Conservation (phyloP, 2,888 invertebrate genomes). For the Eilema depressum region DNA sequence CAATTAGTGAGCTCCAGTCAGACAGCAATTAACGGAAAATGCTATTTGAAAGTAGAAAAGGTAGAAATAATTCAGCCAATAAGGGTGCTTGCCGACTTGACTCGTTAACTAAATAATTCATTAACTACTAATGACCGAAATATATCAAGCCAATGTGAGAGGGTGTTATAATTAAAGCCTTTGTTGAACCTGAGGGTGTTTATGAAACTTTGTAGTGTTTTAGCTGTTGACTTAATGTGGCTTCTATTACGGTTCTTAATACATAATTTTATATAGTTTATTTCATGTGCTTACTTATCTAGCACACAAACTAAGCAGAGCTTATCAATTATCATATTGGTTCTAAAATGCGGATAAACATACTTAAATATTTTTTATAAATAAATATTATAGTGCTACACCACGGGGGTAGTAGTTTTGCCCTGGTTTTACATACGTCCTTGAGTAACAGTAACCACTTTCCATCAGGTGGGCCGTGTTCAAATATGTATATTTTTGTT, state of each 20-base stretch:
- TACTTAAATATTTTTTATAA: too few relatives aligned
- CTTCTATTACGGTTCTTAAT: background rate
- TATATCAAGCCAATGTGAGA: conserved; percentile 64
- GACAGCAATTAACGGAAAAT: conserved; percentile 86
- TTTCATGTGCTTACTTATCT: too few relatives aligned
- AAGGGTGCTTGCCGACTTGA: conserved; percentile 69
- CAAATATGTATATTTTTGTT: too few relatives aligned
- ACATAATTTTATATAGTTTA: background rate
- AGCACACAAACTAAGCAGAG: too few relatives aligned
- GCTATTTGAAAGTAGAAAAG: conserved; percentile 82
- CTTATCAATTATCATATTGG: too few relatives aligned
- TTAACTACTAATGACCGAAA: conserved; percentile 80
- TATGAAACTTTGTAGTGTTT: conserved; percentile 10
- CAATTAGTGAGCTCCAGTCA: conserved; percentile 84
- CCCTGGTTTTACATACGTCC: too few relatives aligned
- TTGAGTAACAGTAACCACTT: too few relatives aligned
- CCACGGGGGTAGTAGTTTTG: too few relatives aligned
- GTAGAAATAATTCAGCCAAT: conserved; percentile 85
- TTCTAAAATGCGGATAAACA: too few relatives aligned
- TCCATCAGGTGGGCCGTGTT: too few relatives aligned
- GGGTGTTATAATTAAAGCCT: conserved; percentile 44
- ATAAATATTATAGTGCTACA: too few relatives aligned
- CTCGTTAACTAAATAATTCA: conserved; percentile 83
- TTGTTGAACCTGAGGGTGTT: conserved; percentile 20
- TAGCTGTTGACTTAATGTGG: conserved; percentile 7